phyloP scores from a whole-genome alignment of 2,797 vertebrate genomes.

The Jordanella pulchra region DNA sequence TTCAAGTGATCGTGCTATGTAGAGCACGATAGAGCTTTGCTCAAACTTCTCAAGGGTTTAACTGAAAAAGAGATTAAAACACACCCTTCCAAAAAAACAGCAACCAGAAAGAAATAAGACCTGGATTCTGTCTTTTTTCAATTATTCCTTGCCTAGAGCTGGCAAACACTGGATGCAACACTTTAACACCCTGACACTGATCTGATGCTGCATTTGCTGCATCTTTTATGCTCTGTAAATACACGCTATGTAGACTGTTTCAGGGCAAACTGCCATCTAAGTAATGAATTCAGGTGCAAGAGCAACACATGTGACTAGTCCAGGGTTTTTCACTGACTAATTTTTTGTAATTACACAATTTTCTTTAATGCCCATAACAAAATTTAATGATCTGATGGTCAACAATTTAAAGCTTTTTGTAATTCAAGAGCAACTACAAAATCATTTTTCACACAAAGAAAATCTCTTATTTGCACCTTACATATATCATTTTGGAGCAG shows the following conservation, averaged over 20 bases:
- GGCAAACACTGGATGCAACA: constrained; percentile 12
- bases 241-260: constrained; percentile 25
- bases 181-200: constrained; percentile 31
- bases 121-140: constrained; percentile 48
- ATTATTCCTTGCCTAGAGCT: constrained; percentile 49
- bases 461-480: neutral
- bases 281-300: constrained; percentile 35
- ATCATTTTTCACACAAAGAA: neutral
- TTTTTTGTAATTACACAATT: constrained; percentile 43
- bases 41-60: constrained; percentile 28
- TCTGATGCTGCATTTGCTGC: constrained; percentile 32
- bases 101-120: constrained; percentile 44
- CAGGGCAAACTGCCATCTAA: constrained; percentile 45
- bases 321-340: constrained; percentile 41
- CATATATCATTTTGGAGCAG: neutral
- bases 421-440: constrained; percentile 4
- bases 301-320: constrained; percentile 29
- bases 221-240: constrained; percentile 36
- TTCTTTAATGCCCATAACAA: constrained; percentile 25
- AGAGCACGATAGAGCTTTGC: constrained; percentile 19
- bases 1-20: constrained; percentile 18
- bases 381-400: constrained; percentile 16
- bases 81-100: constrained; percentile 45
- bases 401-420: constrained; percentile 22
- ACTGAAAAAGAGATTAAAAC: constrained; percentile 35